phyloP scores from a whole-genome alignment of 1,140 invertebrate genomes.

The Aphis craccivora region DNA sequence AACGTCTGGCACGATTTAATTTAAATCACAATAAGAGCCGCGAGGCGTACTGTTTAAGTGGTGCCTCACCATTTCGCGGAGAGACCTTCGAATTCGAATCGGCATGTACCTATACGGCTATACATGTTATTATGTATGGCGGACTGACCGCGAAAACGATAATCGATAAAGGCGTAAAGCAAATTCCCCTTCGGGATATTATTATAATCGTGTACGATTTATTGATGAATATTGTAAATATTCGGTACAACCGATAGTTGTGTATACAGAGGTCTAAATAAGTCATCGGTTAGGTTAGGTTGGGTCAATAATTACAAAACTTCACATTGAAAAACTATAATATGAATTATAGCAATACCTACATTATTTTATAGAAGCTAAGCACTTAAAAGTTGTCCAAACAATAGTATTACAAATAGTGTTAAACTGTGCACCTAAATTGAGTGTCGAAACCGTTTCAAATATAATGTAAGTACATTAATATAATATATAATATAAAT shows the following conservation, averaged over 20 bases:
- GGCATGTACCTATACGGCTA: not conserved
- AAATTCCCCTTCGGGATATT: not conserved
- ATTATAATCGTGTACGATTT: constrained; percentile 15
- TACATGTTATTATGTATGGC: not conserved
- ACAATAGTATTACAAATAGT: too few species aligned
- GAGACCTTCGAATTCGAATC: not conserved
- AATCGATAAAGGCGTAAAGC: not conserved
- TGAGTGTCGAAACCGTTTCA: too few species aligned
- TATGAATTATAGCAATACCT: too few species aligned
- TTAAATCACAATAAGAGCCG: not conserved
- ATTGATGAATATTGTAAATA: not conserved
- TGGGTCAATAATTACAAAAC: too few species aligned
- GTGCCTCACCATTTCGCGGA: not conserved
- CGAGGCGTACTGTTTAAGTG: not conserved
- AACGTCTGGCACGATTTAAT: not conserved
- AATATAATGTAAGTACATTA: too few species aligned
- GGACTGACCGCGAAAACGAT: not conserved
- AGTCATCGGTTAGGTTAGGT: too few species aligned
- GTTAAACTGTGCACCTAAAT: too few species aligned
- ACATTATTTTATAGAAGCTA: too few species aligned
- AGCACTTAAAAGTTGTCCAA: too few species aligned
- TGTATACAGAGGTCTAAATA: not conserved
- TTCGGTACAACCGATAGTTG: not conserved
- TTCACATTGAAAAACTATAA: too few species aligned
- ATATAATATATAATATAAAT: too few species aligned